Percentiles rank a stretch among this genome's conserved stretches.
These are phyloP conservation scores for Dorcus hopei DNA, from an alignment of 2,888 invertebrate genomes.

Conservation along the genomic window DNA sequence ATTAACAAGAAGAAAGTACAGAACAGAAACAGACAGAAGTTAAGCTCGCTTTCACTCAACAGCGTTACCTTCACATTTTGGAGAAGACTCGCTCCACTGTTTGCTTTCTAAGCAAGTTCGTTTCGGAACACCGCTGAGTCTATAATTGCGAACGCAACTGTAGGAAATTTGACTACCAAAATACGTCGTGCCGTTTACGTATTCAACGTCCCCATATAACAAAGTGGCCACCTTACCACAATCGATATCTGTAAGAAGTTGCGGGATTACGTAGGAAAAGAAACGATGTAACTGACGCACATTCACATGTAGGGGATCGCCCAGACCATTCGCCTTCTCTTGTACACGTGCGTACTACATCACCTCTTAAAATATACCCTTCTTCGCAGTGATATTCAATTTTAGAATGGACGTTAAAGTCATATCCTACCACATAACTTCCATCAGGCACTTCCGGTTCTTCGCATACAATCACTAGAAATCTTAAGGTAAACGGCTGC, in stretches of 20 bases:
- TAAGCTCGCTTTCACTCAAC: too few relatives aligned
- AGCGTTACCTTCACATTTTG: constrained; percentile 77
- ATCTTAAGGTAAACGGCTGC: not conserved
- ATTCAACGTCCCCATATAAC: constrained; percentile 73
- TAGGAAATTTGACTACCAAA: constrained; percentile 78
- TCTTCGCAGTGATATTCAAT: constrained; percentile 87
- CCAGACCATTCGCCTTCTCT: constrained; percentile 82
- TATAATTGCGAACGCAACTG: constrained; percentile 75
- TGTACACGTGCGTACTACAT: constrained; percentile 66
- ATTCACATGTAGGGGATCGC: constrained; percentile 78
- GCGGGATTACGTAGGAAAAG: too few relatives aligned
- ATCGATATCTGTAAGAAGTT: constrained; percentile 67
- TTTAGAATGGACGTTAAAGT: constrained; percentile 82
- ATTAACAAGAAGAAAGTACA: too few relatives aligned
- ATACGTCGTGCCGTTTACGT: constrained; percentile 75
- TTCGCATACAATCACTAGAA: constrained; percentile 77
- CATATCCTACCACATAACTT: constrained; percentile 84
- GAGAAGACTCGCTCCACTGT: constrained; percentile 80
- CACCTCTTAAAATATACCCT: constrained; percentile 77
- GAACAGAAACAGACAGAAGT: too few relatives aligned
- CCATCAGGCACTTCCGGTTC: constrained; percentile 84
- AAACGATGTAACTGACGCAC: constrained; percentile 48
- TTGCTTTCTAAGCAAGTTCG: constrained; percentile 72
- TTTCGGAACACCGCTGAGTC: constrained; percentile 70
- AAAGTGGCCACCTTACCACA: constrained; percentile 81